These are phyloP conservation scores for Himalopsyche phryganea DNA, from an alignment of 1,140 invertebrate genomes.

Conservation along the genomic window DNA sequence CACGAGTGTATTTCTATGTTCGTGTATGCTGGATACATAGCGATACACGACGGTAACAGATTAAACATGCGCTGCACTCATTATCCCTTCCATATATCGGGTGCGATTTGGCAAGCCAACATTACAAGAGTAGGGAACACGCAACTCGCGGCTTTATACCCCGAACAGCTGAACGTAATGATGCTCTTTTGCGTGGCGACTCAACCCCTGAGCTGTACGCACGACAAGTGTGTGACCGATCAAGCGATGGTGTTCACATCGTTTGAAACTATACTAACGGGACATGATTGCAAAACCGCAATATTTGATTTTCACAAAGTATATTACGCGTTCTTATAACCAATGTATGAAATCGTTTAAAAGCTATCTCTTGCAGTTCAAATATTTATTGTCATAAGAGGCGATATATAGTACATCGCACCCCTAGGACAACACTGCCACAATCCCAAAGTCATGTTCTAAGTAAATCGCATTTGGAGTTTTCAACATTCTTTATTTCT, in stretches of 20 bases:
- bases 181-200: conserved; percentile 32
- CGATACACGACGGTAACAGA: neutral
- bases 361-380: no score
- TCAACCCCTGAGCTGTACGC: conserved; percentile 16
- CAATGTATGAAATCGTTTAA: no score
- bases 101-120: conserved; percentile 14
- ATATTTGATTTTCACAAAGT: no score
- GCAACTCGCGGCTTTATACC: conserved; percentile 17
- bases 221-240: conserved; percentile 18
- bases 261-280: neutral
- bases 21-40: neutral
- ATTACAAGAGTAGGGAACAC: no score
- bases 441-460: no score
- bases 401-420: no score
- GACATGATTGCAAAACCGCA: no score
- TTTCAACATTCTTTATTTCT: no score
- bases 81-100: conserved; percentile 3
- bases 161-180: conserved; percentile 33
- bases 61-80: conserved; percentile 5
- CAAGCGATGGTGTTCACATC: conserved; percentile 23
- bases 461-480: no score
- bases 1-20: neutral
- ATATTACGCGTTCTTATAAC: no score
- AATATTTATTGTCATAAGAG: no score
- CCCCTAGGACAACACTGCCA: no score